Base-by-base conservation (phyloP, 2,888 invertebrate genomes). In the Hemicrepidius hirtus region DNA sequence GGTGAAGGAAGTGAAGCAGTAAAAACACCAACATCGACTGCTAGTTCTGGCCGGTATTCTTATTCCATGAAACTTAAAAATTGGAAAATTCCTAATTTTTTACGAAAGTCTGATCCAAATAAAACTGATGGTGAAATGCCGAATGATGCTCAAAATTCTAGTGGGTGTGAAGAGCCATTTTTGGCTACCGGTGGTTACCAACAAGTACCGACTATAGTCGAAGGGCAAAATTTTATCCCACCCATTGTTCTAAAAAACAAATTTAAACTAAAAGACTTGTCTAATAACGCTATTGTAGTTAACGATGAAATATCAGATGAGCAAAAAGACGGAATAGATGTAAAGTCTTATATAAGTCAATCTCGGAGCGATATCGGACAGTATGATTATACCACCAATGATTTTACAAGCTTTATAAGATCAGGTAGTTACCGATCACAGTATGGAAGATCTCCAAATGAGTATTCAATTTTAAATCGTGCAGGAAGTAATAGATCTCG, bases 401-500 rank as follows among this genome's bases (percentile, higher is more conserved):
- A 86, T 67, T 79, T 82, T 13, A 90, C 92, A 10, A 91, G 92
- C 1, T 93, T 93, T 78, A 91, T 91, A 3, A 88, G 93, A 79
- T 91, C 91, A 66, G 92, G 92, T 81, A 93, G 92, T 84, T 92
- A 92, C 83, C 88, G 92, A 68, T 92, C 92, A 6, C 92, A 92
- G 80, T 92, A 92, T 78, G 91, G 92, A 18, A 87, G 91, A 81
- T 88, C 89, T 35, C 89, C 90, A 28, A 89, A 83, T 20, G 86
- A 87, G 44, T 80, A 85, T 55, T 77, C 83, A 5, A 80, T 82
- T 69, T 75, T 89, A n/a, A 80, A 87, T 59, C 84, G 88, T 12
- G 84, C 85, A 4, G 85, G 86, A 9, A 86, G 86, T 75, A 86
- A 84, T 77, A 78, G 89, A 82, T 88, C 82, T 81, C 90, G 86